Percentiles rank a stretch among this genome's conserved stretches.
These are phyloP conservation scores for Trichomalopsis sarcophagae DNA, from an alignment of 1,140 invertebrate species.

Conservation along the genomic window DNA sequence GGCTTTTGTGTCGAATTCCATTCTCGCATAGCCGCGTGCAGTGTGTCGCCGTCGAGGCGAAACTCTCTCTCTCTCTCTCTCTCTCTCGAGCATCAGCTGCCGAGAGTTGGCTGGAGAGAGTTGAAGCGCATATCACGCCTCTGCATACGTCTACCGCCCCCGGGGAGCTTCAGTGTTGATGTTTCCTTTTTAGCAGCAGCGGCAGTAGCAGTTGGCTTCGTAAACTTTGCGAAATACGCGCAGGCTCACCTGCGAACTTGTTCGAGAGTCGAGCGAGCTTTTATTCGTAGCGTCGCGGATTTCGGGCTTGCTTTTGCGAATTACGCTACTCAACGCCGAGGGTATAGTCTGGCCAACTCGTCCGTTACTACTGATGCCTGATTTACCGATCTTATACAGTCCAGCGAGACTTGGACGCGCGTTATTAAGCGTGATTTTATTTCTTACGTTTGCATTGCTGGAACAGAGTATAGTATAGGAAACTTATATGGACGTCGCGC, in stretches of 20 bases:
- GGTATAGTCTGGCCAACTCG: too few species aligned
- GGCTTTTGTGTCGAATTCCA: not conserved
- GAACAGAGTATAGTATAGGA: not conserved
- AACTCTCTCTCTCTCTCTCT: not conserved
- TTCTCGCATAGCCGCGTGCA: not conserved
- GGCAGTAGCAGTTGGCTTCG: not conserved
- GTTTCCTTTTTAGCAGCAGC: not conserved
- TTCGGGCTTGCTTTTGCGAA: too few species aligned
- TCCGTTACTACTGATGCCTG: too few species aligned
- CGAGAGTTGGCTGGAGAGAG: not conserved
- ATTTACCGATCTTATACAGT: not conserved
- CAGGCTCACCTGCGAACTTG: not conserved
- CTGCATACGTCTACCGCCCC: not conserved
- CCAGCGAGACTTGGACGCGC: conserved; percentile 33
- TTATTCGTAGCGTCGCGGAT: too few species aligned
- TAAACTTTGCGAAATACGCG: not conserved
- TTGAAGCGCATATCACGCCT: not conserved
- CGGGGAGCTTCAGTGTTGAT: not conserved
- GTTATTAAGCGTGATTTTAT: conserved; percentile 52
- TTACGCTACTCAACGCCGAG: too few species aligned
- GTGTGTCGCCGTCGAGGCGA: not conserved
- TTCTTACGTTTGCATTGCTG: conserved; percentile 43
- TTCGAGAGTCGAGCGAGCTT: not conserved
- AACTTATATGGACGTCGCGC: not conserved
- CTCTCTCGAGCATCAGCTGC: too few species aligned